Base-by-base conservation (phyloP, 2,888 invertebrate genomes). In the Agrochola lota region DNA sequence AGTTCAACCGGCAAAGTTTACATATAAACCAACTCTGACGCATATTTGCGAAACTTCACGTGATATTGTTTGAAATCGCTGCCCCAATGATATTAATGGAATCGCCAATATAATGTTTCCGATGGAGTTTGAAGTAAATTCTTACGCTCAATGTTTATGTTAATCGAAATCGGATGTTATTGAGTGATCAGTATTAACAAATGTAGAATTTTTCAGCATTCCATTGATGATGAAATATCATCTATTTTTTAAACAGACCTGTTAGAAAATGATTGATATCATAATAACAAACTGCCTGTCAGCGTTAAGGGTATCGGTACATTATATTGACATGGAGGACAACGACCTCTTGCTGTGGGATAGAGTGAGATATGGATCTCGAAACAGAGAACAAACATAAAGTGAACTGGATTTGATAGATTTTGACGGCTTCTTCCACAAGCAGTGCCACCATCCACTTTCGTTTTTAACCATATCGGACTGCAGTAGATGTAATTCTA, bases 141-240 rank as follows among this genome's bases (percentile, higher is more conserved):
- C 80, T 62, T 62, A 46, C 55, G 17, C n/a, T 46, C n/a, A 68
- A 62, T 80, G 85, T 79, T 84, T 80, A 57, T 57, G 11, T 57
- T 40, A 57, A 80, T 67, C 4, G 35, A 35, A 66, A 35, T 71
- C 52, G 49, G 60, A 79, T 84, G 80, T 79, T 80, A 79, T 84
- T 79, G 66, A 80, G 64, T 70, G 59, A 60, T 70, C 46, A 55
- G 23, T 70, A 55, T 30, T 60, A 55, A 60, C n/a, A 55, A 17
- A 46, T 55, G 26, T 0, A 20, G 35, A 78, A n/a, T 83, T 40
- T 57, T 77, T n/a, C 6, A 17, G 30, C 20, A 59, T 66, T 73
- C 23, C 9, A 59, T 81, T 43, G n/a, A 64, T 80, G 63, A 64
- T 43, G 35, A 46, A 63, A 67, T 55, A 46, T 40, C 49, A 35